Evolutionary conservation across 2,113 vertebrate genomes (phyloP).

Genomic region (Todiramphus chloris): DNA sequence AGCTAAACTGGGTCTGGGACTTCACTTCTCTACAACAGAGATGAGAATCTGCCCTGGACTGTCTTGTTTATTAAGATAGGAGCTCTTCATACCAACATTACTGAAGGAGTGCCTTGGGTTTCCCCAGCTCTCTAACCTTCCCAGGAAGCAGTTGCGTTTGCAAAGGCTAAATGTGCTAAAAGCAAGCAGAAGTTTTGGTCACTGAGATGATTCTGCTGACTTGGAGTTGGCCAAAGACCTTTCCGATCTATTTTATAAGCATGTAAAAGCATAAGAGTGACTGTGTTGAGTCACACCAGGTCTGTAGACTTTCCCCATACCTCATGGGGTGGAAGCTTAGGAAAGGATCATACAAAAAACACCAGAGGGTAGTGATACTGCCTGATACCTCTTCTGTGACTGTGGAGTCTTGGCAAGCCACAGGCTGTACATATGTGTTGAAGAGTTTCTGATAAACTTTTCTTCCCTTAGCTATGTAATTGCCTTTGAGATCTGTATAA

Average conservation of each 20-base stretch:
- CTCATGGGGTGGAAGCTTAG: background rate
- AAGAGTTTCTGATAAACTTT: background rate
- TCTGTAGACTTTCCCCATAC: background rate
- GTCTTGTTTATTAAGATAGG: background rate
- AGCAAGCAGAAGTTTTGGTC: background rate
- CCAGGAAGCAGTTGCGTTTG: background rate
- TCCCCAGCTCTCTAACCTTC: background rate
- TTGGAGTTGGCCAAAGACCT: background rate
- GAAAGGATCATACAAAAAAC: background rate
- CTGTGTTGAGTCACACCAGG: background rate
- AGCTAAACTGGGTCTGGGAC: background rate
- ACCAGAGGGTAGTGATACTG: background rate
- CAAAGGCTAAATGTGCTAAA: background rate
- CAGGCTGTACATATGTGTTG: background rate
- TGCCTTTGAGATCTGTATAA: background rate
- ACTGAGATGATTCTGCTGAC: background rate
- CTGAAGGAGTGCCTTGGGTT: background rate
- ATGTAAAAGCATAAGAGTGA: background rate
- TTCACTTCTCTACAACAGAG: background rate
- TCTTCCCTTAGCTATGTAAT: background rate
- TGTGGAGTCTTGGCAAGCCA: background rate
- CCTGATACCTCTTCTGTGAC: background rate
- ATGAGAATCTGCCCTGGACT: background rate
- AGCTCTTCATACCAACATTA: background rate
- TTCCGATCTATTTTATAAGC: background rate